These are phyloP conservation scores for Threskiornis aethiopicus DNA, from an alignment of 2,797 vertebrate species.

Conservation along the genomic window DNA sequence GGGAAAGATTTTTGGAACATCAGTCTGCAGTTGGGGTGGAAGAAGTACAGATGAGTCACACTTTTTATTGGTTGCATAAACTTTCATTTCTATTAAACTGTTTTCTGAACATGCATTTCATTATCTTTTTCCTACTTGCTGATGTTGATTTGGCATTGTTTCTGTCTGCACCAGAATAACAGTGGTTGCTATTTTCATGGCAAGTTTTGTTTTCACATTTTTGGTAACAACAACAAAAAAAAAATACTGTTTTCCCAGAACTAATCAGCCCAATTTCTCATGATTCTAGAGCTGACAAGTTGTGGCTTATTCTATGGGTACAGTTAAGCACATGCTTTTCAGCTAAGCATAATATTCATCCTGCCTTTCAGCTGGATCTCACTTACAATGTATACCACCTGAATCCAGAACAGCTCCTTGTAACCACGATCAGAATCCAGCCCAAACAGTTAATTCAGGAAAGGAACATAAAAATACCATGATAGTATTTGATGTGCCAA, in stretches of 20 bases:
- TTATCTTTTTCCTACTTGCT: not conserved
- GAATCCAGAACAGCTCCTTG: not conserved
- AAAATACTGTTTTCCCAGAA: not conserved
- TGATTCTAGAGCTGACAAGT: not conserved
- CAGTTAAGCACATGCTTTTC: not conserved
- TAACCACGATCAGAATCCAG: not conserved
- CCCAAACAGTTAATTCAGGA: not conserved
- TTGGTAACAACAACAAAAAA: not conserved
- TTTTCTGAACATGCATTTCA: not conserved
- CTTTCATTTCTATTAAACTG: not conserved
- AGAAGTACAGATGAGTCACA: constrained; percentile 7
- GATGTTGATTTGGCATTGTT: not conserved
- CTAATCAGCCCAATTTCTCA: not conserved
- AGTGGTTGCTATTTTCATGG: not conserved
- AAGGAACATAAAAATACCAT: not conserved
- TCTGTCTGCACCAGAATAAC: not conserved
- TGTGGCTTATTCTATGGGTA: not conserved
- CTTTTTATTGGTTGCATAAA: constrained; percentile 1
- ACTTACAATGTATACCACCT: not conserved
- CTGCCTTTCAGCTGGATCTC: constrained; percentile 4
- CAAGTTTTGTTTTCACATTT: not conserved
- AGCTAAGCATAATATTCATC: not conserved
- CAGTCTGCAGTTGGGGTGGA: not conserved
- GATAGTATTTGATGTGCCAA: not conserved
- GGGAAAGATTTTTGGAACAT: not conserved